These are phyloP conservation scores for Centropus unirufus DNA, from an alignment of 2,113 vertebrate species.

Conservation along the genomic window DNA sequence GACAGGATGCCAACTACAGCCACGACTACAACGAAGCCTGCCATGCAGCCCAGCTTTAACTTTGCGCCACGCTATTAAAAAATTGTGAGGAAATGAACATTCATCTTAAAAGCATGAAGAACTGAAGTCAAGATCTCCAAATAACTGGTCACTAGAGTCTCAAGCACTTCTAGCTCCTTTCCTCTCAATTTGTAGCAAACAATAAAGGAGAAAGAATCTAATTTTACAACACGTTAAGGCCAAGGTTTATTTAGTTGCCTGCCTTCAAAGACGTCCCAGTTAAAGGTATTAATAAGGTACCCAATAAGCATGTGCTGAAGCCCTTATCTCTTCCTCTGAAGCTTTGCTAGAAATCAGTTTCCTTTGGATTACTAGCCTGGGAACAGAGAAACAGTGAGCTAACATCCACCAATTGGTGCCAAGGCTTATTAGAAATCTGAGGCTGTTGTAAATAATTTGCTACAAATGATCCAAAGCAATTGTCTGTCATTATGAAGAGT, in stretches of 20 bases:
- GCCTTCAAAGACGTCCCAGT: neutral
- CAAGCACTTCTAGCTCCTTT: neutral
- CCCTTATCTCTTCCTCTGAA: neutral
- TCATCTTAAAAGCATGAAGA: neutral
- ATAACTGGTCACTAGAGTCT: neutral
- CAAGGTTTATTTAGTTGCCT: neutral
- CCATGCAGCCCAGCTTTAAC: neutral
- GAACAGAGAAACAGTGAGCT: neutral
- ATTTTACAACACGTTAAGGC: neutral
- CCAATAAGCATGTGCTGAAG: neutral
- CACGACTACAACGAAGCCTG: neutral
- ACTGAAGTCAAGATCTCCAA: neutral
- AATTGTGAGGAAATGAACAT: neutral
- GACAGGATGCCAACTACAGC: neutral
- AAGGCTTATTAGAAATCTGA: constrained; percentile 45
- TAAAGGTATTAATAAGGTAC: neutral
- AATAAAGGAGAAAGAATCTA: neutral
- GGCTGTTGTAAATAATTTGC: constrained; percentile 41
- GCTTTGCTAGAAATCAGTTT: constrained; percentile 8
- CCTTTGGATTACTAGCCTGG: constrained; percentile 6
- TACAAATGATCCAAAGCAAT: constrained; percentile 53
- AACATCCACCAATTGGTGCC: constrained; percentile 17
- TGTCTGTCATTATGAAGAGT: constrained; percentile 55
- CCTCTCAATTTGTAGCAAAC: neutral
- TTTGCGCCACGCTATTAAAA: neutral